phyloP scores from a whole-genome alignment of 2,888 invertebrate genomes.

The Drosophila rubida region DNA sequence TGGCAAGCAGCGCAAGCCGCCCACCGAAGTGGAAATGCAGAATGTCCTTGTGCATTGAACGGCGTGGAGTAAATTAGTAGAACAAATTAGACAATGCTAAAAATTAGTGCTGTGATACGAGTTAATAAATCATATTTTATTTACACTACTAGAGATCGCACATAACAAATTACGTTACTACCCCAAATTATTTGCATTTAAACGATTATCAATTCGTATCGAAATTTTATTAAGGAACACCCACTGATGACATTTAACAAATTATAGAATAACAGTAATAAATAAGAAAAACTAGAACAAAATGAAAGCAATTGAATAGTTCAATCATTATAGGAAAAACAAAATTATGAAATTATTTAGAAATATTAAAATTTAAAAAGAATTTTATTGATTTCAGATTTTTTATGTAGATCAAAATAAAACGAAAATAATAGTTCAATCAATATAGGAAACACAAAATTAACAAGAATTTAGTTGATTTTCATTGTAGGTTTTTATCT shows the following conservation, averaged over 20 bases:
- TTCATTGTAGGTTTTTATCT: too few species aligned
- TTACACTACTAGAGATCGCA: background rate
- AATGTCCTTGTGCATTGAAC: conserved; percentile 53
- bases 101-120: conserved; percentile 62
- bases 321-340: background rate
- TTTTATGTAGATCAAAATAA: too few species aligned
- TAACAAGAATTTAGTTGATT: too few species aligned
- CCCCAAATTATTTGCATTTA: background rate
- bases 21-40: conserved; percentile 70
- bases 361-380: too few species aligned
- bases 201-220: too few species aligned
- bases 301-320: background rate
- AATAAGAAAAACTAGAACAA: too few species aligned
- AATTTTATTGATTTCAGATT: too few species aligned
- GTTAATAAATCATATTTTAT: background rate
- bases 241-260: too few species aligned
- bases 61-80: background rate
- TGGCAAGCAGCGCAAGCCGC: conserved; percentile 24
- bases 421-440: too few species aligned
- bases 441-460: too few species aligned
- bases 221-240: too few species aligned
- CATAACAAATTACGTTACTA: background rate
- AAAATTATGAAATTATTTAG: background rate
- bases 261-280: background rate
- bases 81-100: conserved; percentile 7